Evolutionary conservation across 2,113 vertebrate genomes (phyloP).

Genomic region (Rattus norvegicus): DNA sequence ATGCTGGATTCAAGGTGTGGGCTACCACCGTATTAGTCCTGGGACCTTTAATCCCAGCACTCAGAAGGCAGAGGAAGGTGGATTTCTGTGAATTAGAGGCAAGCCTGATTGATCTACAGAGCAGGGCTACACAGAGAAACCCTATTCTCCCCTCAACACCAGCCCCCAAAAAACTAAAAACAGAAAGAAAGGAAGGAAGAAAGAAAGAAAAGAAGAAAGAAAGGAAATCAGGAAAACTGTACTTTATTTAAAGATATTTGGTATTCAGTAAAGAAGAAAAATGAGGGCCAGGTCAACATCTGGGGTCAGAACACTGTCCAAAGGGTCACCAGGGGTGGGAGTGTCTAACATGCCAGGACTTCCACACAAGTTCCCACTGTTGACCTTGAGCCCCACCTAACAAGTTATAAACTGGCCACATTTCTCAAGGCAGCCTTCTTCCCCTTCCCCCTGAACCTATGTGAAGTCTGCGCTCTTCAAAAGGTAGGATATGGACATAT

Average conservation of each 20-base stretch:
- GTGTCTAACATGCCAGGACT: neutral
- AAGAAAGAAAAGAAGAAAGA: neutral
- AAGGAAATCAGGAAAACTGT: neutral
- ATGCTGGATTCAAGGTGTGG: neutral
- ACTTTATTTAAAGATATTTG: neutral
- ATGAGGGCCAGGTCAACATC: neutral
- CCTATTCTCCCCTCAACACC: neutral
- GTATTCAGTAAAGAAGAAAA: neutral
- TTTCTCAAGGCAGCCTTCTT: neutral
- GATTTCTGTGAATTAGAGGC: neutral
- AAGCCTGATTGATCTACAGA: neutral
- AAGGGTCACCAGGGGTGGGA: neutral
- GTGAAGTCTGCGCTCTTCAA: no score
- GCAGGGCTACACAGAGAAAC: neutral
- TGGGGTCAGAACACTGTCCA: neutral
- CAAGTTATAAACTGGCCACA: no score
- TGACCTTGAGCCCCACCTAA: rapidly evolving
- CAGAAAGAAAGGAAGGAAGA: neutral
- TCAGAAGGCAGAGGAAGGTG: neutral
- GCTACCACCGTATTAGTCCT: neutral
- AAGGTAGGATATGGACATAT: neutral
- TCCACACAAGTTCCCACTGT: neutral
- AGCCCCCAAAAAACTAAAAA: no score
- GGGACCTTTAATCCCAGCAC: neutral
- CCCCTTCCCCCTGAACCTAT: neutral